Percentiles rank a stretch among this genome's conserved stretches.
These are phyloP conservation scores for Lithobates pipiens DNA, from an alignment of 2,797 vertebrate genomes.

Conservation along the genomic window DNA sequence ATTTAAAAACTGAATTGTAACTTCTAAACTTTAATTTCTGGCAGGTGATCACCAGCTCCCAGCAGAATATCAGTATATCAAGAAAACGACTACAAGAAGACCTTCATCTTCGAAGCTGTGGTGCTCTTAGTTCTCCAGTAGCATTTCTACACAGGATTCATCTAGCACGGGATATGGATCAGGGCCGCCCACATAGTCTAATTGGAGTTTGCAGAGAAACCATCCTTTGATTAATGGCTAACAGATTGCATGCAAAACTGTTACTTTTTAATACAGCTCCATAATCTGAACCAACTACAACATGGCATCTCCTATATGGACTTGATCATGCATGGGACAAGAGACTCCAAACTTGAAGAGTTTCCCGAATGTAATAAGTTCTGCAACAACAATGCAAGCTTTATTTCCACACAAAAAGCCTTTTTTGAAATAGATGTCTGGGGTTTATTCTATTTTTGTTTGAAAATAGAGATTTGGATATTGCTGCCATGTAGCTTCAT, in stretches of 20 bases:
- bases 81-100: constrained; percentile 79
- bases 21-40: background rate
- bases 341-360: constrained; percentile 41
- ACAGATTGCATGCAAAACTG: constrained; percentile 30
- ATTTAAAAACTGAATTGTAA: background rate
- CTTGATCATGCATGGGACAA: constrained; percentile 56
- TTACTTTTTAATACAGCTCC: constrained; percentile 28
- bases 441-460: constrained; percentile 45
- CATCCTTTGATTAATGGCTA: constrained; percentile 80
- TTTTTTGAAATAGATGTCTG: constrained; percentile 55
- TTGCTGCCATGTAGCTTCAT: constrained; percentile 67
- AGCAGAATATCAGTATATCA: constrained; percentile 71
- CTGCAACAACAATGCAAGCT: constrained; percentile 62
- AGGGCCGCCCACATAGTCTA: constrained; percentile 78
- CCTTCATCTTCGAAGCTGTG: constrained; percentile 88
- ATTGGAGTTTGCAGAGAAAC: constrained; percentile 85
- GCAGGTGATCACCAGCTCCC: constrained; percentile 84
- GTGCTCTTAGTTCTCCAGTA: constrained; percentile 78
- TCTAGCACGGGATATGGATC: constrained; percentile 63
- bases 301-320: constrained; percentile 59
- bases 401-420: constrained; percentile 56
- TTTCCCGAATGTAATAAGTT: constrained; percentile 68
- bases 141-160: constrained; percentile 72
- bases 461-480: constrained; percentile 61
- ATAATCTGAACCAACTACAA: constrained; percentile 59